Evolutionary conservation across 2,888 invertebrate species (phyloP), one percentile per base, ranked within the genome.

Genomic region (Noctua comes): DNA sequence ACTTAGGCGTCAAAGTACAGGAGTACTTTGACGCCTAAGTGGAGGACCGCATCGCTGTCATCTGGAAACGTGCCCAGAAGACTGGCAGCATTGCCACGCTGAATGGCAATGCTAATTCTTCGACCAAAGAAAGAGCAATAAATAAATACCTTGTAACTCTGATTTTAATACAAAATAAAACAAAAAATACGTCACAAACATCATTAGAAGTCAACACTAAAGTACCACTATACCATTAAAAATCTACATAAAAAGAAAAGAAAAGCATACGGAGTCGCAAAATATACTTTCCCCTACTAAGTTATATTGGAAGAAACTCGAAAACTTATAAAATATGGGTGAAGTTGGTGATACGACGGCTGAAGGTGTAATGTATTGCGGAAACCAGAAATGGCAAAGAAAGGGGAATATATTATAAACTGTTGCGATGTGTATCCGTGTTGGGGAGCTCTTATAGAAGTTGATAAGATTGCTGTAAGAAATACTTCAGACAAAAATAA

Each of bases 251-350:
- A 74, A 88, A 79, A 78, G 57, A 80, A 72, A 83, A 76, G 68
- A 79, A 89, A 78, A 78, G 72, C 73, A 85, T 66, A 76, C 68
- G 75, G 24, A 75, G 69, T 68, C 65, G 62, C 72, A 80, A 88
- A 88, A 89, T 83, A 88, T 85, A 88, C 83, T 82, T 79, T 80
- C 79, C 66, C 77, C 70, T 75, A 83, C 77, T 82, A 86, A 86
- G 89, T 88, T 86, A 84, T 86, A 88, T 89, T 88, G 86, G 85
- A 81, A 76, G 76, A 62, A 83, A 88, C 85, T 88, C 84, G 84
- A 86, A 85, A 88, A 88, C 88, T 89, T 88, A 89, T 89, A 86
- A 89, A 83, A 89, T 89, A 89, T 89, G 85, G 83, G 62, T 82
- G 68, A 88, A 89, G 89, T 88, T 88, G 51, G 84, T 86, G 89